Evolutionary conservation across 2,113 vertebrate genomes (phyloP).

Genomic region (Zootoca vivipara): DNA sequence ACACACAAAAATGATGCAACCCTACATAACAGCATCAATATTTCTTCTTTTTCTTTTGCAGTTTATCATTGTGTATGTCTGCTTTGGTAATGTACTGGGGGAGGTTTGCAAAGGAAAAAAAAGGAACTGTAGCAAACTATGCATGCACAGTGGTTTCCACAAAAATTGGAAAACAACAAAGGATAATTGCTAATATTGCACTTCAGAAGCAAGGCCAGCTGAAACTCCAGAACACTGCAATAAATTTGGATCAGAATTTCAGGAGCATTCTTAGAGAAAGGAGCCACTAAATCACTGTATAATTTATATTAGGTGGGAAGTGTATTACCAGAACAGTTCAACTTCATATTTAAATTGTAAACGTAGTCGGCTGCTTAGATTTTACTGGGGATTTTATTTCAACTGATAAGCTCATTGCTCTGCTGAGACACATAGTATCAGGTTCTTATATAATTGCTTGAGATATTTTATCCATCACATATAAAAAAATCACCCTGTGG

Average conservation of each 20-base stretch:
- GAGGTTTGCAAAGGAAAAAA: not conserved
- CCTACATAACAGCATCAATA: not conserved
- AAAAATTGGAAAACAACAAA: not conserved
- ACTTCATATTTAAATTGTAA: not conserved
- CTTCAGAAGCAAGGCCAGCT: not conserved
- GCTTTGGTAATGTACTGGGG: not conserved
- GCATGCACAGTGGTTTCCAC: not conserved
- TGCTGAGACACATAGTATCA: not conserved
- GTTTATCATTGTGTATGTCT: not conserved
- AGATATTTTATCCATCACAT: conserved; percentile 11
- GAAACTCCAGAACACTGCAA: not conserved
- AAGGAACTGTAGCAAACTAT: not conserved
- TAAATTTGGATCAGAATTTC: not conserved
- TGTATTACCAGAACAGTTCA: not conserved
- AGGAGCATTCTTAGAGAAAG: not conserved
- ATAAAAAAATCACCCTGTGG: not conserved
- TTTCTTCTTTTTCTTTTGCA: too few species aligned
- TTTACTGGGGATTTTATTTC: not conserved
- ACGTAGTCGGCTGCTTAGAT: not conserved
- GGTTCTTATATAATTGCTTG: conserved; percentile 30
- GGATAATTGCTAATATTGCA: not conserved
- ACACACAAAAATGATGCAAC: not conserved
- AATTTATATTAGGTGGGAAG: not conserved
- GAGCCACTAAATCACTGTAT: not conserved
- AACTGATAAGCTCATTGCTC: not conserved